Evolutionary conservation across 2,113 vertebrate genomes (phyloP), one percentile per base, ranked within the genome.

Genomic region (Myocastor coypus): DNA sequence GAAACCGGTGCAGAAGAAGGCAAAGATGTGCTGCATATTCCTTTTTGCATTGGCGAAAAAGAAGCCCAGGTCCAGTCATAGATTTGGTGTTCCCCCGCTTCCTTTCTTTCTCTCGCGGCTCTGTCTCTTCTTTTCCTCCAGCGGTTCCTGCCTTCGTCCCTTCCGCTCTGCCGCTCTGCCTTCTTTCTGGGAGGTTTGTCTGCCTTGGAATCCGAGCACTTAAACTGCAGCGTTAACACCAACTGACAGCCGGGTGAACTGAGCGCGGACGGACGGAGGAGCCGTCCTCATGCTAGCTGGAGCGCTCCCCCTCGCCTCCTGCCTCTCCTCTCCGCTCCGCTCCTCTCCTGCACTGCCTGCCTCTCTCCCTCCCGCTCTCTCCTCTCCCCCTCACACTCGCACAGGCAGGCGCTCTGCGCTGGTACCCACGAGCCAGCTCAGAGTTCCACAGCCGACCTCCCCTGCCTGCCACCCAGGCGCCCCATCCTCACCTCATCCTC

Each of bases 11-110:
- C 98, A 99, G 99, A 99, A 99, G 99, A 99, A 99, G 99, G 99
- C 98, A 99, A 99, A 98, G 99, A 99, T 99, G 99, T 99, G 99
- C 99, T 99, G 99, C 99, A 99, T 99, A 99, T 99, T 99, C 99
- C 99, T 99, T 99, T 99, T 99, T 99, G 99, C 99, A 99, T 99
- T 99, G 99, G 99, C 99, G 99, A 99, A 98, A 99, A 98, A 98
- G 98, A 98, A 99, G 98, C 98, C 98, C 98, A 99, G 99, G 98
- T 99, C 99, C 99, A 98, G 98, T 98, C 99, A 99, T 99, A 99
- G 99, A 99, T 99, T 98, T 98, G 98, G 98, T 98, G 98, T 84
- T 83, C 98, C 98, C 93, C 93, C 89, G 97, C 97, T 98, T 97
- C 98, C 95, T 95, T 92, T 98, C 96, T 98, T 97, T 97, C 97